A percentile compares a stretch with the other conserved stretches of the same genome.
These are phyloP conservation scores for human (Homo sapiens) DNA, from an alignment of 2,113 vertebrate genomes.

Conservation along the genomic window DNA sequence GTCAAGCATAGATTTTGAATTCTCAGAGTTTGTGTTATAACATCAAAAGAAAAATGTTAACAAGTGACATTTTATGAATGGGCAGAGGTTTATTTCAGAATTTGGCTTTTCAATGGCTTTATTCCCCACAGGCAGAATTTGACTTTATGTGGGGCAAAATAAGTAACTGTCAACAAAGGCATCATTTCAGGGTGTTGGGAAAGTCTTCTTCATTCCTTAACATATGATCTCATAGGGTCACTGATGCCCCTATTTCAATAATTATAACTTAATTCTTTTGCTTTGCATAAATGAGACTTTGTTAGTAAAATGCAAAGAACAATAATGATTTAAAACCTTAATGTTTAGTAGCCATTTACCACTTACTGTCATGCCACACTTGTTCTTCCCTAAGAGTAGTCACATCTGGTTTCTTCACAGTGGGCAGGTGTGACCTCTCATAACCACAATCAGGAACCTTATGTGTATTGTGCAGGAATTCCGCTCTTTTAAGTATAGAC, in stretches of 20 bases:
- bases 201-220: background rate
- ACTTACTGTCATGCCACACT: background rate
- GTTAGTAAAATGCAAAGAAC: background rate
- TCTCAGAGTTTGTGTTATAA: background rate
- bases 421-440: rapidly evolving
- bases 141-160: slow-evolving; percentile 1
- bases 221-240: background rate
- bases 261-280: slow-evolving; percentile 2
- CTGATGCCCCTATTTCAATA: background rate
- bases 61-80: background rate
- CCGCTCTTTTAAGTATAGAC: background rate
- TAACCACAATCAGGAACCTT: background rate
- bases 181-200: background rate
- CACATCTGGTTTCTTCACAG: background rate
- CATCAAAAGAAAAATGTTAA: background rate
- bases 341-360: background rate
- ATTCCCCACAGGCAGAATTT: background rate
- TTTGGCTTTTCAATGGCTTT: background rate
- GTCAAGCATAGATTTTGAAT: background rate
- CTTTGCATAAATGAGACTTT: slow-evolving; percentile 28
- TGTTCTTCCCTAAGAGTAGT: background rate
- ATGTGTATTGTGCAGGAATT: background rate
- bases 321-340: background rate
- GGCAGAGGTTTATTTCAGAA: background rate
- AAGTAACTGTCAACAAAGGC: background rate